A percentile compares a stretch with the other conserved stretches of the same genome.
Evolutionary conservation across 2,888 invertebrate species (phyloP).

Genomic region (Trichogramma dendrolimi): DNA sequence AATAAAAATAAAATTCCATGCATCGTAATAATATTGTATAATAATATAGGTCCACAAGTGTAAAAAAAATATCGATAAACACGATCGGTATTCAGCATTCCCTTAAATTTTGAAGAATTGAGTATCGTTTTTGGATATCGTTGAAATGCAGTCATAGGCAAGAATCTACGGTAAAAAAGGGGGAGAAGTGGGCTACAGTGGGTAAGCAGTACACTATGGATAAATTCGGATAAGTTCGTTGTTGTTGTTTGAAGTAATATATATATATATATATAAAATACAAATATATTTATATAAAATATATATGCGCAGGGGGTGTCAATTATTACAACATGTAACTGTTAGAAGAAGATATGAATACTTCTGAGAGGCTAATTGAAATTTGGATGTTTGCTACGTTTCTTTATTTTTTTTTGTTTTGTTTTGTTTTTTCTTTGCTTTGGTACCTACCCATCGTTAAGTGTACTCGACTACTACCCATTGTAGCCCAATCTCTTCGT

Average conservation of each 20-base stretch:
- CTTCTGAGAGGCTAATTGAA: too few relatives aligned
- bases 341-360: too few relatives aligned
- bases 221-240: neutral
- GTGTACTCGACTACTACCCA: conserved; percentile 14
- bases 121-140: neutral
- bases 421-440: conserved; percentile 1
- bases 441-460: conserved; percentile 20
- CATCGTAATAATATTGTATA: too few relatives aligned
- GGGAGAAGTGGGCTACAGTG: conserved; percentile 17
- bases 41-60: too few relatives aligned
- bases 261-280: neutral
- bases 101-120: too few relatives aligned
- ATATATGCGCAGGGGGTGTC: too few relatives aligned
- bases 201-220: conserved; percentile 22
- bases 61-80: too few relatives aligned
- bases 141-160: conserved; percentile 11
- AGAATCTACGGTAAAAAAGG: conserved; percentile 1
- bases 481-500: conserved; percentile 15
- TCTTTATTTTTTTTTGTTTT: too few relatives aligned
- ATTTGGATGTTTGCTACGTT: too few relatives aligned
- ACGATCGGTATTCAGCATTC: too few relatives aligned
- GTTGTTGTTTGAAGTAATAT: conserved; percentile 2
- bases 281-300: too few relatives aligned
- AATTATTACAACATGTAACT: too few relatives aligned
- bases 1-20: conserved; percentile 7